phyloP scores from a whole-genome alignment of 2,888 invertebrate species.

The Monochamus alternatus region DNA sequence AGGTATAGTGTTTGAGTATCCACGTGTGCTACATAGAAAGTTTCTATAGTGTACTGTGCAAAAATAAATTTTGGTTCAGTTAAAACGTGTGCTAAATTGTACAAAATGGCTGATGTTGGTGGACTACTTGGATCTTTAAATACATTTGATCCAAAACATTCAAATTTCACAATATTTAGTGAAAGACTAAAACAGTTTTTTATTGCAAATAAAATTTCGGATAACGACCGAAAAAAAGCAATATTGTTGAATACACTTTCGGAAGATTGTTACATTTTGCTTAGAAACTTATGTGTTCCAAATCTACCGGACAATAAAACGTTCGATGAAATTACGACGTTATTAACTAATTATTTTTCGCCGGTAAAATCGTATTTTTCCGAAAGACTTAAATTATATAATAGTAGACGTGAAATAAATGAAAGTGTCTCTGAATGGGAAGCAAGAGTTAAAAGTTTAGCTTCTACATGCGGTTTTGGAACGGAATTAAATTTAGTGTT shows the following conservation, averaged over 20 bases:
- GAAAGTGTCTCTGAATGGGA: conserved; percentile 41
- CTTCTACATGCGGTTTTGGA: conserved; percentile 42
- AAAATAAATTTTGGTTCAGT: too few species aligned
- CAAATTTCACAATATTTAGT: conserved; percentile 36
- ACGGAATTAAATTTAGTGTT: conserved; percentile 37
- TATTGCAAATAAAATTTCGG: conserved; percentile 38
- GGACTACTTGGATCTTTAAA: background rate
- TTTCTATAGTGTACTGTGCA: too few species aligned
- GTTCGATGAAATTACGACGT: conserved; percentile 23
- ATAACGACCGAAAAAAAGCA: conserved; percentile 31
- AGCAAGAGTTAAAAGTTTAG: conserved; percentile 42
- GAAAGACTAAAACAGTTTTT: conserved; percentile 42
- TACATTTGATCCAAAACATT: conserved; percentile 18
- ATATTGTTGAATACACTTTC: conserved; percentile 37
- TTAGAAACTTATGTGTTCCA: conserved; percentile 31
- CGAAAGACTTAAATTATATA: conserved; percentile 31
- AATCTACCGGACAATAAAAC: conserved; percentile 25
- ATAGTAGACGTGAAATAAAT: background rate
- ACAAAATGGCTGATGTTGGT: too few species aligned
- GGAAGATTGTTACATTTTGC: conserved; percentile 34
- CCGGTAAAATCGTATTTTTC: conserved; percentile 26
- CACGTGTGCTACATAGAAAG: too few species aligned
- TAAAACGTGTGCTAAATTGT: too few species aligned
- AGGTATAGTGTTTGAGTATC: too few species aligned
- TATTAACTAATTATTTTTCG: conserved; percentile 30